Base-by-base conservation (phyloP, 2,113 vertebrate species). In the Drymodes brunneopygia region DNA sequence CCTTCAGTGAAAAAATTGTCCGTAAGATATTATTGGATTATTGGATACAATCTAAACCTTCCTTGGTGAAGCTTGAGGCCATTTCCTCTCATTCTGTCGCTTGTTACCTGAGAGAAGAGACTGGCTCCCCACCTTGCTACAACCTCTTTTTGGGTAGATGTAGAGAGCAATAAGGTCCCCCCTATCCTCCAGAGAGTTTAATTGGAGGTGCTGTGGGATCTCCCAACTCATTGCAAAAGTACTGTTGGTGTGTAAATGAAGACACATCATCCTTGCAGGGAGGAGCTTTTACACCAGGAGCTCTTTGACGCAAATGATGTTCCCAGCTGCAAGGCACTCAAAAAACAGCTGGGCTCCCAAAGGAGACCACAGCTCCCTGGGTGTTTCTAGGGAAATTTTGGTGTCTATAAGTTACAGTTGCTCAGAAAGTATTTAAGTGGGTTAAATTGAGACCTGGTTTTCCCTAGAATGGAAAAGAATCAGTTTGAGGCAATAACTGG, bases 401-500 rank as follows among this genome's bases (percentile, higher is more conserved):
- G 47, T 60, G 38, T 36, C 42, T 73, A 1, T 36, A 88, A 78
- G 23, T 54, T 57, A 45, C 7, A 36, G 15, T 47, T 65, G 15
- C 38, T 82, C 67, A 58, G 42, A 38, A 83, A 80, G 29, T 42
- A 44, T 36, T 88, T 71, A 96, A 94, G 69, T 93, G 92, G 64
- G 95, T 92, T 95, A 94, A 92, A 86, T 6, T 21, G 67, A 96
- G 82, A 86, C 81, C 92, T 61, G 57, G 21, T 95, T 95, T 81
- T 91, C 21, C 18, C 11, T 27, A 38, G 61, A 92, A 91, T 23
- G 44, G 64, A 86, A 88, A 70, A 67, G 21, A 74, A 64, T 62
- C 53, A 4, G 4, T 88, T 36, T 82, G 66, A 88, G 58, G 21
- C 36, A 86, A 9, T 60, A 79, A 45, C 42, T 86, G 65, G n/a